Evolutionary conservation across 23 tunicate species (phyloP), one percentile per base, ranked within the genome.

Genomic region (Halocynthia roretzi): DNA sequence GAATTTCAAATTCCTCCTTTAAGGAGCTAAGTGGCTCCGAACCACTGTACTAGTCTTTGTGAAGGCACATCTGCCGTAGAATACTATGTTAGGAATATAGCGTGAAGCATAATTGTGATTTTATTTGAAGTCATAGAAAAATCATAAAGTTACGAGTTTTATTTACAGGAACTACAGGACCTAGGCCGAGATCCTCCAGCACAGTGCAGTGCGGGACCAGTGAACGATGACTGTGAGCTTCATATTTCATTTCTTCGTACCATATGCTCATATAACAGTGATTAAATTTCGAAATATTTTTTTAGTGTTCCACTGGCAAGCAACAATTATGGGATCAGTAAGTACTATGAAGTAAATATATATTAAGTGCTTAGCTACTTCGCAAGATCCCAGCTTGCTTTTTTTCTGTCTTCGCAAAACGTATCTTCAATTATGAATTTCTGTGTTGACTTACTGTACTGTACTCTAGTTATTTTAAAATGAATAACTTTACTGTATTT

Each of bases 181-280:
- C 54, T 91, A 50, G 68, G 51, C 54, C 65, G 69, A 64, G 97
- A 91, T 64, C 97, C 97, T 6, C 87, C 97, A 15, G 77, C 91
- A 22, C 91, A 81, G 73, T 91, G 91, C 70, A 85, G 87, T 72
- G 98, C 98, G 12, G 98, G 98, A 54, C 98, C 98, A 64, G 88
- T 93, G 63, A 93, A 93, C 6, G 98, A 93, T 68, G 98, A 93
- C 62, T 0, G 94, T 87, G 65, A 87, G 94, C 77, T 20, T 31
- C 44, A 31, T 31, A 1, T 31, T 31, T 31, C 44, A 31, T 31
- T 31, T 31, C 44, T 31, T 31, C 4, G 44, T 31, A 31, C 44
- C 44, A 31, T 31, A 31, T 31, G 44, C 44, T 31, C 44, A 31
- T 31, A 31, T 31, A 31, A 31, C 44, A 31, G 4, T 31, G 44